These are phyloP conservation scores for Lates calcarifer DNA, from an alignment of 2,113 vertebrate species.

Conservation along the genomic window DNA sequence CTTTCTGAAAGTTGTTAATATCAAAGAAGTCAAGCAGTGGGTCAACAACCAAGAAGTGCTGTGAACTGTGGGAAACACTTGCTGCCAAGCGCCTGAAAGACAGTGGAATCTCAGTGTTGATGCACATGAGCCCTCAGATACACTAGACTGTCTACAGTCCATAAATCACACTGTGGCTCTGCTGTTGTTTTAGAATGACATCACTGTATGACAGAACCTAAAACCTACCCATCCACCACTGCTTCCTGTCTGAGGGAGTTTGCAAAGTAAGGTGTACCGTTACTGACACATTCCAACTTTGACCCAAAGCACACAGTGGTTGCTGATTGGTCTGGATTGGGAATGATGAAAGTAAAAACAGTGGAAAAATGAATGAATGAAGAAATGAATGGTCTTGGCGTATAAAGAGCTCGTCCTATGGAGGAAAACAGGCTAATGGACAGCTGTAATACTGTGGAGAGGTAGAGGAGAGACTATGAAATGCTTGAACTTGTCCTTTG, in stretches of 20 bases:
- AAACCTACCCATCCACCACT: slow-evolving; percentile 31
- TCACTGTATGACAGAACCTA: slow-evolving; percentile 39
- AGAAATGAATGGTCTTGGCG: slow-evolving; percentile 28
- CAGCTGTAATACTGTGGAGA: slow-evolving; percentile 44
- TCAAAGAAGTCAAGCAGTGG: not conserved
- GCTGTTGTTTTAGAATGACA: slow-evolving; percentile 56
- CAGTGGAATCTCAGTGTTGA: slow-evolving; percentile 29
- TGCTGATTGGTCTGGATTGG: slow-evolving; percentile 27
- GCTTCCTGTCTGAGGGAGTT: slow-evolving; percentile 42
- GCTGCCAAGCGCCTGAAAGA: slow-evolving; percentile 33
- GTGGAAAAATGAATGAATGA: slow-evolving; percentile 63
- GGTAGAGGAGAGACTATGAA: slow-evolving; percentile 58
- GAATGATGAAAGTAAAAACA: slow-evolving; percentile 37
- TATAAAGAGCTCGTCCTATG: slow-evolving; percentile 23
- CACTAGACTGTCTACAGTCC: slow-evolving; percentile 16
- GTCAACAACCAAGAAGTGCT: slow-evolving; percentile 1
- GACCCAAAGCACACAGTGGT: slow-evolving; percentile 61
- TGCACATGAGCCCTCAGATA: slow-evolving; percentile 50
- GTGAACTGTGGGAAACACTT: slow-evolving; percentile 38
- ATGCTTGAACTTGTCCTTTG: slow-evolving; percentile 51
- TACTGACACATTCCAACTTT: slow-evolving; percentile 62
- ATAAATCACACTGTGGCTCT: slow-evolving; percentile 62
- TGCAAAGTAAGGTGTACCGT: slow-evolving; percentile 34
- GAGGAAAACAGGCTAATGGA: slow-evolving; percentile 43
- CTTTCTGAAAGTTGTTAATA: not conserved